Evolutionary conservation across 1,140 invertebrate species (phyloP).

Genomic region (Paralvinella palmiformis): DNA sequence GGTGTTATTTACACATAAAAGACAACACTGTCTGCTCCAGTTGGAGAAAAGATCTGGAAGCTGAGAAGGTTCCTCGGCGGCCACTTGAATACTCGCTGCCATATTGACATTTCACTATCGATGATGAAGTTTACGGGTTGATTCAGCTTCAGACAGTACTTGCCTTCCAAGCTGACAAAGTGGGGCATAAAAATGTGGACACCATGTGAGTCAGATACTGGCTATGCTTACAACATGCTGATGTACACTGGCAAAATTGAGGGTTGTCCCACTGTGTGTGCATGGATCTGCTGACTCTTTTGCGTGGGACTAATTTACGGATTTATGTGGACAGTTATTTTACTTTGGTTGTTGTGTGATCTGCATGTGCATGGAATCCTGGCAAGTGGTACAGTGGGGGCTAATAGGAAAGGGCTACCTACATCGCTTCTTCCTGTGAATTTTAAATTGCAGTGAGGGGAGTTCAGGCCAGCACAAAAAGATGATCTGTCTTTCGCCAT

Average conservation of each 20-base stretch:
- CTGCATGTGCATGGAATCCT: not conserved
- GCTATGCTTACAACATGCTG: not conserved
- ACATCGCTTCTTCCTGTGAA: not conserved
- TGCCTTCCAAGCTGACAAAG: constrained; percentile 12
- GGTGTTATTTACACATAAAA: not conserved
- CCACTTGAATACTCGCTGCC: not conserved
- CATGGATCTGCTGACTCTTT: not conserved
- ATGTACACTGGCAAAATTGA: not conserved
- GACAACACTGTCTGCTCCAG: not conserved
- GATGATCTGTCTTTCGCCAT: not conserved
- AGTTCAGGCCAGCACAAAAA: not conserved
- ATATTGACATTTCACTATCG: constrained; percentile 1
- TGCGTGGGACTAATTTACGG: not conserved
- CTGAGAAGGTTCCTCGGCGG: not conserved
- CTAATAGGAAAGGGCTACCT: not conserved
- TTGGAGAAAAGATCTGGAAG: not conserved
- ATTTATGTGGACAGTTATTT: not conserved
- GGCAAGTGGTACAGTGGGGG: not conserved
- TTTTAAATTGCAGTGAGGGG: not conserved
- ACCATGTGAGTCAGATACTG: constrained; percentile 7
- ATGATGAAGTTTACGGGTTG: constrained; percentile 17
- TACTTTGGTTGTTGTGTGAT: not conserved
- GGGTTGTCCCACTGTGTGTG: not conserved
- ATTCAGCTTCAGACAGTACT: constrained; percentile 11
- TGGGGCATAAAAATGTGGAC: constrained; percentile 16